Evolutionary conservation across 2,113 vertebrate genomes (phyloP).

Genomic region (Sialia sialis): DNA sequence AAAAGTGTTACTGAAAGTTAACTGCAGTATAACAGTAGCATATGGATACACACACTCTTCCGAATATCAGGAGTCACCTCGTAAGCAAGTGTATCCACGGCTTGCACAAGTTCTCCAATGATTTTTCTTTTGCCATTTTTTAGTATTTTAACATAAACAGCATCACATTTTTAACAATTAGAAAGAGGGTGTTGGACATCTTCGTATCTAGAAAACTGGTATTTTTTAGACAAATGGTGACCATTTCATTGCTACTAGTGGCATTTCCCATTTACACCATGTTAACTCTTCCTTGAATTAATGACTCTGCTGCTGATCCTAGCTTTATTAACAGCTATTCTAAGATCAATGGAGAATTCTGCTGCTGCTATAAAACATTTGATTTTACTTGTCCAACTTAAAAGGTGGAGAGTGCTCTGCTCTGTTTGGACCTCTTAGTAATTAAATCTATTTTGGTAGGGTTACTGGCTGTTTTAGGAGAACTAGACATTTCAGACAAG

Average conservation of each 20-base stretch:
- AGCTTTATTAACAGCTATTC: conserved; percentile 35
- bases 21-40: background rate
- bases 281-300: background rate
- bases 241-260: background rate
- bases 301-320: background rate
- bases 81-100: background rate
- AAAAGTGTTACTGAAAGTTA: conserved; percentile 41
- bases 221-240: background rate
- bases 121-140: background rate
- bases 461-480: background rate
- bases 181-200: background rate
- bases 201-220: background rate
- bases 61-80: background rate
- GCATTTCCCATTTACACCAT: background rate
- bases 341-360: conserved; percentile 24
- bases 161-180: background rate
- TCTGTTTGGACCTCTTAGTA: conserved; percentile 18
- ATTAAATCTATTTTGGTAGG: conserved; percentile 39
- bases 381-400: conserved; percentile 29
- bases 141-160: background rate
- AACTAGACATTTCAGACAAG: background rate
- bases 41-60: background rate
- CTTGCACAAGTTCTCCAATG: background rate
- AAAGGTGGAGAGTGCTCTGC: background rate
- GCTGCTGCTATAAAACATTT: conserved; percentile 19